Evolutionary conservation across 2,113 vertebrate species (phyloP), one percentile per base, ranked within the genome.

Genomic region (Macrotus californicus): DNA sequence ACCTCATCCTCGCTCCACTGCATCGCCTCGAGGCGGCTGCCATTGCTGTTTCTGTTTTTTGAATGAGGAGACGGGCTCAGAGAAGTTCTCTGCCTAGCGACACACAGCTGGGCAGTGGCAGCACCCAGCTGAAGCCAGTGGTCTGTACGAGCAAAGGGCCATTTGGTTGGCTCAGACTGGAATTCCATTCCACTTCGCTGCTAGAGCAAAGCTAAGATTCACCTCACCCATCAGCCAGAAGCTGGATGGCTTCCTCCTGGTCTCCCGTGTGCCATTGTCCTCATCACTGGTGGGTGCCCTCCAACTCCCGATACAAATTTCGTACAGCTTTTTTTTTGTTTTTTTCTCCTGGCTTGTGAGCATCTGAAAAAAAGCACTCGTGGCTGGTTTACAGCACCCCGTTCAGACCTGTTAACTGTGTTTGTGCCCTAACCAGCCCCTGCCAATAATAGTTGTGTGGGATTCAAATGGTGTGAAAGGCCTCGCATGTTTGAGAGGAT

Each of bases 11-110:
- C 39, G 5, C 5, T 11, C 3, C 43, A 31, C 24, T 13, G 3
- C 14, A 0, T 9, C 4, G 1, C 29, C 34, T 0, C 6, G 18
- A 75, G 72, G 34, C 22, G 13, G 24, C 22, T 3, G 1, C 11
- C 13, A 0, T 4, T 13, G 66, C 5, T 0, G 0, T 59, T 54
- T 69, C 18, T 54, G 26, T n/a, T 43, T 46, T 4, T 4, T 15
- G 7, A 5, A 0, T 0, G n/a, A 39, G 36, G 43, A 48, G 18
- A 15, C 0, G 21, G 14, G 61, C 34, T 76, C 52, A 7, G 69
- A 15, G 82, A 41, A 29, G 7, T 36, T 19, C 5, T 36, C 16
- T 50, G 22, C 43, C 50, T 34, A 15, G 0, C 0, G 10, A 19
- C 56, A 50, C 0, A 0, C 15, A 7, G 79, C 72, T 72, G 66